phyloP scores from a whole-genome alignment of 1,140 invertebrate genomes.

The Mesaphorura yosii region DNA sequence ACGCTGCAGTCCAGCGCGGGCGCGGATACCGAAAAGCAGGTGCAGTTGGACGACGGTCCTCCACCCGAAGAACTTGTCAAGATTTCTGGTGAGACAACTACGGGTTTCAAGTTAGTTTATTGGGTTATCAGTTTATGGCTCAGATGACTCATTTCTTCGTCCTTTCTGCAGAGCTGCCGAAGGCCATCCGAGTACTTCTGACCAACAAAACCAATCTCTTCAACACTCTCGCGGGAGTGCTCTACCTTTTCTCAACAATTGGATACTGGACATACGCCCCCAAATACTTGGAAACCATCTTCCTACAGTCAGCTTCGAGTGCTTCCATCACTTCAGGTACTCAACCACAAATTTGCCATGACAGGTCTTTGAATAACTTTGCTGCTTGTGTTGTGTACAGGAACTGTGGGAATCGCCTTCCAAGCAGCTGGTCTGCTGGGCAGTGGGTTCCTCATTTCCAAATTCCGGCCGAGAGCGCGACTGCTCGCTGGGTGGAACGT shows the following conservation, averaged over 20 bases:
- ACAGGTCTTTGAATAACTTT: too few species aligned
- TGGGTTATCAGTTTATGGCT: too few species aligned
- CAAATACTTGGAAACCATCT: conserved; percentile 64
- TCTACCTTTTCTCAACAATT: conserved; percentile 57
- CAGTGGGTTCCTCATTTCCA: conserved; percentile 54
- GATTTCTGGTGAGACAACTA: neutral
- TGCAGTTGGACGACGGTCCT: neutral
- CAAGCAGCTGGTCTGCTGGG: conserved; percentile 57
- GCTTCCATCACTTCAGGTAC: conserved; percentile 55
- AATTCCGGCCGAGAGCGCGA: conserved; percentile 54
- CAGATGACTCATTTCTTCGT: neutral
- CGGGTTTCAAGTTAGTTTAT: neutral
- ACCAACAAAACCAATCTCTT: conserved; percentile 54
- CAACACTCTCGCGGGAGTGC: conserved; percentile 53
- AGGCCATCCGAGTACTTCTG: conserved; percentile 49
- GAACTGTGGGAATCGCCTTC: conserved; percentile 53
- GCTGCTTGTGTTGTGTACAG: too few species aligned
- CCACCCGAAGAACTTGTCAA: conserved; percentile 4
- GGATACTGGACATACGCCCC: conserved; percentile 64
- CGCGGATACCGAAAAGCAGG: neutral
- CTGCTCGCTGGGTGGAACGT: conserved; percentile 62
- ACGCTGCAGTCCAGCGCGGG: conserved; percentile 16
- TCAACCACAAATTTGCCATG: too few species aligned
- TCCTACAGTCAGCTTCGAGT: conserved; percentile 55
- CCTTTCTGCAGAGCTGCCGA: conserved; percentile 33